phyloP scores from a whole-genome alignment of 2,888 invertebrate genomes.

The Heliothis peltigera region DNA sequence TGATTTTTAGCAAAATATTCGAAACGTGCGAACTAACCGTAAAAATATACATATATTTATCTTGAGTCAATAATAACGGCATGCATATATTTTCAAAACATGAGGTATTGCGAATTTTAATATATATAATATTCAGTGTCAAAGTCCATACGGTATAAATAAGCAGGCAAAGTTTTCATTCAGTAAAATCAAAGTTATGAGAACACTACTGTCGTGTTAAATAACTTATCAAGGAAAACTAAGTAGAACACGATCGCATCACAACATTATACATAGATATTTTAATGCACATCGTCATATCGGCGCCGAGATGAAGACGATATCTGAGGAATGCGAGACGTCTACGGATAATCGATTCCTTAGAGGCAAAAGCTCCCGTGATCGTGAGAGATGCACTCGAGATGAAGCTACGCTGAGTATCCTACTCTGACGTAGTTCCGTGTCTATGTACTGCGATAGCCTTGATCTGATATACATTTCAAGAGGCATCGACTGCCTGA shows the following conservation, averaged over 20 bases:
- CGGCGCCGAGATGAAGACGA: constrained; percentile 71
- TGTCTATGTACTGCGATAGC: constrained; percentile 48
- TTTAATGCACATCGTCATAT: constrained; percentile 71
- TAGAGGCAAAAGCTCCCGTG: constrained; percentile 71
- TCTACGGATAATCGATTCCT: constrained; percentile 79
- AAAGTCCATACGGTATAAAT: constrained; percentile 5
- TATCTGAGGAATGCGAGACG: constrained; percentile 78
- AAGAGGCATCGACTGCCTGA: constrained; percentile 26
- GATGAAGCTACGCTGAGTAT: constrained; percentile 67
- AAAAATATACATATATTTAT: background rate
- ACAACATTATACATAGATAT: constrained; percentile 58
- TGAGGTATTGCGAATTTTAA: constrained; percentile 4
- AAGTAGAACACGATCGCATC: constrained; percentile 41
- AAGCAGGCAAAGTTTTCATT: background rate
- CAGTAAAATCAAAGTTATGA: constrained; percentile 1
- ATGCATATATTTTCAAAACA: background rate
- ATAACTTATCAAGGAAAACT: constrained; percentile 22
- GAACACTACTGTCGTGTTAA: background rate
- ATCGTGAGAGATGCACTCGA: constrained; percentile 75
- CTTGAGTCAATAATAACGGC: background rate
- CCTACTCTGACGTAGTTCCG: constrained; percentile 53
- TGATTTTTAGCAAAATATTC: background rate
- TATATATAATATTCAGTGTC: background rate
- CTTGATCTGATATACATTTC: constrained; percentile 50
- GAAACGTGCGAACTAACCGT: background rate